Evolutionary conservation across 64 coral and sea anemone species (phyloP), one percentile per base, ranked within the genome.

Genomic region (Stichodactyla helianthus): DNA sequence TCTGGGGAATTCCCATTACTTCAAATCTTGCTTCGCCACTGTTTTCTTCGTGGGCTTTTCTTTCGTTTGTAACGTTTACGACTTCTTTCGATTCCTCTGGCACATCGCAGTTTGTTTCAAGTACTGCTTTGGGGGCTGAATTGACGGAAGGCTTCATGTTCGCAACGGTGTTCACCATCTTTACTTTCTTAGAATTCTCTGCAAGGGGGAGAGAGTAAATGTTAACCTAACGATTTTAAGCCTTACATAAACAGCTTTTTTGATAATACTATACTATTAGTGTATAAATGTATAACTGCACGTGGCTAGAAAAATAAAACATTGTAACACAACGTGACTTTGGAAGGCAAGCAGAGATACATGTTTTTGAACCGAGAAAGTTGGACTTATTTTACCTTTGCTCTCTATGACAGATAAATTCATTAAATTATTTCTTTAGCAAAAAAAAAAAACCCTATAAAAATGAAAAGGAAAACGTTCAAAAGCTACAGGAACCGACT

Each of bases 1-100:
- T 81, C 6, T 51, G 52, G 68, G 78, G 52, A 22, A 81, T 81
- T 6, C 78, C 78, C 78, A 81, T 81, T 2, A 81, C 78, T 81
- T 81, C 12, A 4, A 81, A 81, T 2, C 52, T 54, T 3, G 0
- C 51, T 28, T 81, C 20, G 11, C 16, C 8, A 19, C 6, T 54
- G 9, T 4, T 5, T 52, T 19, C 67, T 71, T 58, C 14, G 55
- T 74, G 23, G 7, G 25, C 10, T 74, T 74, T 31, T 10, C 22
- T 13, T 65, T 65, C 18, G 62, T 65, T 44, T 3, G 35, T 44
- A 44, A 44, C 35, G 35, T 44, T 44, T 44, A 44, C 19, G 19
- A n/a, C 5, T 74, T 74, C 68, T 12, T 25, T 74, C 10, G 68
- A 74, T 74, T 25, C 12, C 26, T 74, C 27, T 74, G 10, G 25